Conservation (phyloP, 2,113 vertebrate genomes). For the Aegithalos caudatus region DNA sequence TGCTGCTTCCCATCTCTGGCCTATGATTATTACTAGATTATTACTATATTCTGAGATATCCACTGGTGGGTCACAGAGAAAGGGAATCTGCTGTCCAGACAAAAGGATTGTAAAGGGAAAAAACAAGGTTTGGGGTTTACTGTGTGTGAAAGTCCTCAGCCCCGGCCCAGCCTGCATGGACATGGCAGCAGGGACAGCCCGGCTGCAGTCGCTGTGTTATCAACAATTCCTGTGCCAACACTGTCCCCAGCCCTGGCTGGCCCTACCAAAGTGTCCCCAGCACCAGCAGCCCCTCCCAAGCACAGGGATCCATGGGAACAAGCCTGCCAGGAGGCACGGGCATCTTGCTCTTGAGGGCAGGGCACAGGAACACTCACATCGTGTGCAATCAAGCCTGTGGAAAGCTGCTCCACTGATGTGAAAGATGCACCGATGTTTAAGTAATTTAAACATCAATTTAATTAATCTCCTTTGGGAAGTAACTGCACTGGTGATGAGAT, state of each 20-base stretch:
- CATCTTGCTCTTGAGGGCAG: accelerated
- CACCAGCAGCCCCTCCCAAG: not conserved
- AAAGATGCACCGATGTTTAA: not conserved
- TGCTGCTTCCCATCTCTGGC: not conserved
- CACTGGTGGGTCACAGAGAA: not conserved
- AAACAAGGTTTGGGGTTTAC: not conserved
- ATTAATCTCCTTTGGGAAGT: not conserved
- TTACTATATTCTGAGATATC: not conserved
- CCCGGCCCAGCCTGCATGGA: accelerated
- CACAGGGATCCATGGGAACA: accelerated
- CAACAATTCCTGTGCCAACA: accelerated
- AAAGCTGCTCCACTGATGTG: not conserved
- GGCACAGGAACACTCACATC: not conserved
- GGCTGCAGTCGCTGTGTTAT: accelerated
- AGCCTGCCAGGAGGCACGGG: accelerated
- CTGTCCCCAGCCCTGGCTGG: not conserved
- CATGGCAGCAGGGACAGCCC: not conserved
- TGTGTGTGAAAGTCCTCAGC: accelerated
- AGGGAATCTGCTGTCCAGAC: not conserved
- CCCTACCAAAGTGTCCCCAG: accelerated
- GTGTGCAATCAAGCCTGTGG: not conserved
- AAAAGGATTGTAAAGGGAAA: accelerated
- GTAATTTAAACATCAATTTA: not conserved
- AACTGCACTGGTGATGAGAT: not conserved
- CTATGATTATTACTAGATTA: accelerated